Evolutionary conservation across 2,888 invertebrate species (phyloP), one percentile per base, ranked within the genome.

Genomic region (Drosophila kokeensis): DNA sequence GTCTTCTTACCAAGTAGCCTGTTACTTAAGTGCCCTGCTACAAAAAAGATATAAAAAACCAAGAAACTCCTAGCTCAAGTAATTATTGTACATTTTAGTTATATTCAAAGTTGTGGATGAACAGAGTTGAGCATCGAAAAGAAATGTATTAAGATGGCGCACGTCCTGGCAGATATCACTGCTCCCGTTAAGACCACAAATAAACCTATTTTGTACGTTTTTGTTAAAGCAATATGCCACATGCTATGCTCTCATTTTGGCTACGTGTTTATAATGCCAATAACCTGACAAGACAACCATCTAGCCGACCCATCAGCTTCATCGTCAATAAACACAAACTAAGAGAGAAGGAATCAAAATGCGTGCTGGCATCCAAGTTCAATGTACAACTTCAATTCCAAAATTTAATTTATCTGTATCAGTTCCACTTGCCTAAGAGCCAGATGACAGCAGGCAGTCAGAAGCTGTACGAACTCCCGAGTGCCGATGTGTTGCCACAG

Each of bases 321-420:
- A 59, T 36, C 50, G 66, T 62, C 77, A 74, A 67, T 69, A 77
- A 64, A 60, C 77, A 68, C 63, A 81, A 75, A 78, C 73, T 70
- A 73, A 73, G 78, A 76, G 62, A 49, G 53, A 18, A 45, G 53
- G 77, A 86, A 83, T 83, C 84, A 77, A 86, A 86, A 79, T 86
- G 81, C 86, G 86, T 90, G 86, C 63, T 86, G 86, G 89, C 90
- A 90, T 90, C 65, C 81, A 75, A 64, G 75, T 69, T 87, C 78
- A 69, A 78, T 73, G 85, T 68, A 76, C 52, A 65, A 61, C 58
- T 48, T 69, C 36, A 42, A 72, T 77, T 66, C 68, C 63, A 78
- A 79, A 84, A 87, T 88, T 89, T 75, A 88, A 89, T 90, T 90
- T 90, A 90, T 90, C 84, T 86, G 83, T 88, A 89, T 88, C 90